phyloP scores from a whole-genome alignment of 2,113 vertebrate genomes.

The Heterochromis multidens region DNA sequence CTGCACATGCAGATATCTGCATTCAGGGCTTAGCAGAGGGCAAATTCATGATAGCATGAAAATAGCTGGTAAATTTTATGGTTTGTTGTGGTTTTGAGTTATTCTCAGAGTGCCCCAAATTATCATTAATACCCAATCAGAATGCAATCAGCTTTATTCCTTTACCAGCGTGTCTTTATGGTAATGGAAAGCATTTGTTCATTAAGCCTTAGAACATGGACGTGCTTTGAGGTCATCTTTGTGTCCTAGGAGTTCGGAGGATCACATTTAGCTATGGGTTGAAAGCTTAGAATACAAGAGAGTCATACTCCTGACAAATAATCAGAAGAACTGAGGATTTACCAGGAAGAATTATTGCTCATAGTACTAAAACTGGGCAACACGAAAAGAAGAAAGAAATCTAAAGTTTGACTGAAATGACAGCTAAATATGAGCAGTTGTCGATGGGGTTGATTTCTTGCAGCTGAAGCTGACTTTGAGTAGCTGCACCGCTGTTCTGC shows the following conservation, averaged over 20 bases:
- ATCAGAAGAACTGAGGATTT: neutral
- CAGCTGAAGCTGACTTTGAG: neutral
- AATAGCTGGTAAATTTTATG: neutral
- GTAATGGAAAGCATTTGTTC: neutral
- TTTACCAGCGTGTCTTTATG: neutral
- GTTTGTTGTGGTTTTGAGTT: neutral
- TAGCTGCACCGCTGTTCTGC: neutral
- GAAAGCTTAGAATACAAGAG: neutral
- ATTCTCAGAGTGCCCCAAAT: neutral
- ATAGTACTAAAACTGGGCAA: neutral
- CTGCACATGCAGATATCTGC: neutral
- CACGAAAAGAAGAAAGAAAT: neutral
- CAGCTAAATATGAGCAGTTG: neutral
- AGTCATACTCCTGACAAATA: neutral
- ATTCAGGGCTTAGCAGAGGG: neutral
- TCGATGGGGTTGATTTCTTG: neutral
- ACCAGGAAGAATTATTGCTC: neutral
- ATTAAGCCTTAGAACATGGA: neutral
- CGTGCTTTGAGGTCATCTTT: neutral
- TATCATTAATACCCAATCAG: neutral
- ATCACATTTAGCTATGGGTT: neutral
- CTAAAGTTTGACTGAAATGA: neutral
- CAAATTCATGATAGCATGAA: neutral
- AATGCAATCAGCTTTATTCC: neutral
- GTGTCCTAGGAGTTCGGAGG: neutral